Evolutionary conservation across 2,113 vertebrate species (phyloP).

Genomic region (Tenrec ecaudatus): DNA sequence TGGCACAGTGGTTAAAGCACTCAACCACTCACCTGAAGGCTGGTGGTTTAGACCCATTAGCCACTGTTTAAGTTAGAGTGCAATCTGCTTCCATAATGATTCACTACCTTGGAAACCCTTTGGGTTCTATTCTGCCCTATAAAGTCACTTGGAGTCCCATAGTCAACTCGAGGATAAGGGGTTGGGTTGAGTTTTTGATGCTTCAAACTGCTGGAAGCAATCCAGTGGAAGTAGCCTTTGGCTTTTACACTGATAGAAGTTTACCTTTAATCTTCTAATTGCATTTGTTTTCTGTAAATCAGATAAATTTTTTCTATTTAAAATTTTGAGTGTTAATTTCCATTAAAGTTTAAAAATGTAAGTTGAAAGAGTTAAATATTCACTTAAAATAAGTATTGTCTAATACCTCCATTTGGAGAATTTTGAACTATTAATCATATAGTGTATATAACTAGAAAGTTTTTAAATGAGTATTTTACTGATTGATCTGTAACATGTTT

Average conservation of each 20-base stretch:
- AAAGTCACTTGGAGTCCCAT: no score
- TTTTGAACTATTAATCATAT: slow-evolving; percentile 74
- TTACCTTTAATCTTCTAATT: slow-evolving; percentile 63
- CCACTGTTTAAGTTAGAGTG: no score
- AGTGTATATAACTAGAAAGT: slow-evolving; percentile 72
- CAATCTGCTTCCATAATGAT: no score
- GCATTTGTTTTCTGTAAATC: slow-evolving; percentile 73
- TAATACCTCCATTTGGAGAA: slow-evolving; percentile 76
- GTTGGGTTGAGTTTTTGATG: not conserved
- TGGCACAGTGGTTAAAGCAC: no score
- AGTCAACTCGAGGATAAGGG: no score
- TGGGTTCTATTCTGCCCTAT: no score
- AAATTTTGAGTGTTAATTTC: slow-evolving; percentile 69
- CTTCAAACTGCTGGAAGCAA: slow-evolving; percentile 20
- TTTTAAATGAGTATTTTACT: slow-evolving; percentile 77
- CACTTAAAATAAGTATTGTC: slow-evolving; percentile 75
- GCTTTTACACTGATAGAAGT: not conserved
- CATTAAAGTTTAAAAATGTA: slow-evolving; percentile 73
- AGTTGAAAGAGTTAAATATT: slow-evolving; percentile 60
- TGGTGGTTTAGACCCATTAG: no score
- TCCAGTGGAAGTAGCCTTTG: not conserved
- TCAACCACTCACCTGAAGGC: no score
- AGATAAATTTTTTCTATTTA: slow-evolving; percentile 57
- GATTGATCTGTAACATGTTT: slow-evolving; percentile 59
- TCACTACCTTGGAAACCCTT: no score